Percentiles rank a stretch among this genome's conserved stretches.
These are phyloP conservation scores for Synchiropus splendidus DNA, from an alignment of 2,113 vertebrate genomes.

Conservation along the genomic window DNA sequence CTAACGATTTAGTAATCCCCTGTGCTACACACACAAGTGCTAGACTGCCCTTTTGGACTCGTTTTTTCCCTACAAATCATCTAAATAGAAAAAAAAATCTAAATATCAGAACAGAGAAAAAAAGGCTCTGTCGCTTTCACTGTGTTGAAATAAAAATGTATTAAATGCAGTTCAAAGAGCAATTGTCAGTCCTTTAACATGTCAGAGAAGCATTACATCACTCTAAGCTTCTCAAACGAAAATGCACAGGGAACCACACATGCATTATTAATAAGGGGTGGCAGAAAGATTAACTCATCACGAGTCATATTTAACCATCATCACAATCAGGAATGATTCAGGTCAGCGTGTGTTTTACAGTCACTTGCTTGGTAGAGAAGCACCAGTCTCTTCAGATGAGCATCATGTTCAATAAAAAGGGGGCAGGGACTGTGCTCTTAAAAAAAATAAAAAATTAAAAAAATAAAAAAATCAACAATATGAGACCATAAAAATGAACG, in stretches of 20 bases:
- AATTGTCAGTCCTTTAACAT: constrained; percentile 47
- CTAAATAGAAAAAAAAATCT: too few species aligned
- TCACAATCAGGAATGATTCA: constrained; percentile 43
- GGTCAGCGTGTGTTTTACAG: constrained; percentile 14
- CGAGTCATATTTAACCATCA: constrained; percentile 27
- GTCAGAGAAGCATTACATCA: constrained; percentile 33
- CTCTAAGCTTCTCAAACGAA: constrained; percentile 25
- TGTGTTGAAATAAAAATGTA: constrained; percentile 32
- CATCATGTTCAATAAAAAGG: constrained; percentile 1
- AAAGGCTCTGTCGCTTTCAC: constrained; percentile 20
- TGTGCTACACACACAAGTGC: too few species aligned
- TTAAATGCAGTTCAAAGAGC: constrained; percentile 26
- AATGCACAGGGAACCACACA: constrained; percentile 20
- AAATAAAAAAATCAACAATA: too few species aligned
- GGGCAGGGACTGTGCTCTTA: too few species aligned
- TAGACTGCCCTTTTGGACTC: too few species aligned
- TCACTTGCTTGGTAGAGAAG: constrained; percentile 3
- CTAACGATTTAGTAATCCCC: too few species aligned
- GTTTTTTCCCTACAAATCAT: too few species aligned
- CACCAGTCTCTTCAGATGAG: constrained; percentile 22
- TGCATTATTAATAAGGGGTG: constrained; percentile 50
- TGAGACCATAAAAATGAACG: too few species aligned
- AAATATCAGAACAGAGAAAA: too few species aligned
- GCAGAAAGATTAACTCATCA: constrained; percentile 30
- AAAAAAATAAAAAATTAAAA: too few species aligned